A percentile compares a stretch with the other conserved stretches of the same genome.
Evolutionary conservation across 2,888 invertebrate genomes (phyloP).

Genomic region (Megastigmus dorsalis): DNA sequence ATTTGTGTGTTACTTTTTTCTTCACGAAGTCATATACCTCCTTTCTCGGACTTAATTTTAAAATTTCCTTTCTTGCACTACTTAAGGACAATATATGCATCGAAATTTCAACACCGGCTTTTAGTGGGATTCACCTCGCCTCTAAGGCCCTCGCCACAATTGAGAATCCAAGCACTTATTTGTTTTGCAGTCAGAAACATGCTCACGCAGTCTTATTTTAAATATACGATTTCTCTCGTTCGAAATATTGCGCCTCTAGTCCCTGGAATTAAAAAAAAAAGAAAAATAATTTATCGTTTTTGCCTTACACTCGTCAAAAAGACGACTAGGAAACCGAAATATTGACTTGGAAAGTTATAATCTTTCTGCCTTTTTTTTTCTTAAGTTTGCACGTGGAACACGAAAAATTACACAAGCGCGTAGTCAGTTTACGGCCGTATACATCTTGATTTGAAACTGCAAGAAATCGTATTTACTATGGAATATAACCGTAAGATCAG

Average conservation of each 20-base stretch:
- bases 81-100: constrained; percentile 40
- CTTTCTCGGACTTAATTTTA: constrained; percentile 32
- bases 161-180: constrained; percentile 30
- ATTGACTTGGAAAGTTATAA: constrained; percentile 28
- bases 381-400: constrained; percentile 21
- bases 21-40: background rate
- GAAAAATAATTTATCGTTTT: constrained; percentile 23
- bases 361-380: background rate
- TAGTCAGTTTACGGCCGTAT: background rate
- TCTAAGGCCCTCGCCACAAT: constrained; percentile 12
- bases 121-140: background rate
- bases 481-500: constrained; percentile 68
- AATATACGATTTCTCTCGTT: constrained; percentile 37
- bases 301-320: constrained; percentile 13
- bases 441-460: constrained; percentile 21
- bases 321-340: constrained; percentile 35
- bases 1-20: constrained; percentile 29
- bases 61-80: constrained; percentile 40
- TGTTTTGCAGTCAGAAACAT: constrained; percentile 43
- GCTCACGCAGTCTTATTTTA: constrained; percentile 50
- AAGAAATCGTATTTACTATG: constrained; percentile 62
- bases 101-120: constrained; percentile 33
- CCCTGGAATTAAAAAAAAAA: constrained; percentile 25
- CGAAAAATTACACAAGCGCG: constrained; percentile 32
- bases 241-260: constrained; percentile 51